Evolutionary conservation across 2,797 vertebrate species (phyloP), one percentile per base, ranked within the genome.

Genomic region (Holocentrus rufus): DNA sequence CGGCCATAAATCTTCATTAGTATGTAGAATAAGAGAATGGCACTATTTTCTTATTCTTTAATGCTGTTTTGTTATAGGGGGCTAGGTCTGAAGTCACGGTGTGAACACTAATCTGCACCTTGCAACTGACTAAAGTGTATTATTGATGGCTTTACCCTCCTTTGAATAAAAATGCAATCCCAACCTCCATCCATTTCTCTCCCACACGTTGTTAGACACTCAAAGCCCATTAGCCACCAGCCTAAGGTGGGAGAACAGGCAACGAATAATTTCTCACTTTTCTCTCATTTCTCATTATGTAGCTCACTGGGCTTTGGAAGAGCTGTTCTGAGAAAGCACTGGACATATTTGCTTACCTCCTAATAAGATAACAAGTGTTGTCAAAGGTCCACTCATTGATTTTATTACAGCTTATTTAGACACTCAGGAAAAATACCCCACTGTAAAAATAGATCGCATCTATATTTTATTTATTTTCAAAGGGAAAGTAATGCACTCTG

Each of bases 1-100:
- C 62, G 80, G 77, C 82, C 78, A 92, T 92, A 91, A 91, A 92
- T 94, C 94, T 94, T 94, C 89, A 94, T 94, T 94, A 93, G 84
- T 17, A 68, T 68, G 49, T 36, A 27, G 70, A 89, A 88, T 66
- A 85, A 87, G 80, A 88, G 80, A 89, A 91, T 85, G 65, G 70
- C 86, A 78, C 72, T 55, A 46, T 87, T 92, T 89, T 90, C 65
- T 67, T 85, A 89, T 91, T 90, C 73, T 88, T 88, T 63, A 64
- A 55, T 76, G 81, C 67, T 79, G 71, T 81, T 88, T 88, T 84
- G 79, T 90, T 82, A 64, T 83, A 68, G 82, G 87, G 56, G 73
- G 61, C 84, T 65, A 56, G 42, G 71, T 82, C 72, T 83, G 69
- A 87, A 85, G 81, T 81, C 83, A 77, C 5, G 2, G 65, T 54